phyloP scores from a whole-genome alignment of 2,797 vertebrate genomes.

The Siniperca obscura region DNA sequence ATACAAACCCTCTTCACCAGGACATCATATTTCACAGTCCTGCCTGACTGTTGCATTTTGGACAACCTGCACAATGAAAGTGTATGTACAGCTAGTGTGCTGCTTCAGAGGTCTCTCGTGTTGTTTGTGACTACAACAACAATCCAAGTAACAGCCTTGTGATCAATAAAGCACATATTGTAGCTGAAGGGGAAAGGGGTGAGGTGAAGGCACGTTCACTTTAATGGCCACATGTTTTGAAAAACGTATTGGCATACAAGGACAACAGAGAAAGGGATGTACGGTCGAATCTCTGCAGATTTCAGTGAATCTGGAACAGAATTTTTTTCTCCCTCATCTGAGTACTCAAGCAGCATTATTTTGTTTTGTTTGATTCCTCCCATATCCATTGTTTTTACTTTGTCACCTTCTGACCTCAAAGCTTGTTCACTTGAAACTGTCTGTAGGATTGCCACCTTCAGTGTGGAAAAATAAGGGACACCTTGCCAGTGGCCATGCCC shows the following conservation, averaged over 20 bases:
- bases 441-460: no score
- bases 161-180: slow-evolving; percentile 73
- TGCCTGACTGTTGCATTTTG: slow-evolving; percentile 13
- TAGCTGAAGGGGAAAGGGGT: slow-evolving; percentile 43
- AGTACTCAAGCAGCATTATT: slow-evolving; percentile 7
- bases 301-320: slow-evolving; percentile 8
- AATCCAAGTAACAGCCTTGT: slow-evolving; percentile 60
- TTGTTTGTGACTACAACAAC: slow-evolving; percentile 52
- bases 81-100: not conserved
- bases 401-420: slow-evolving; percentile 30
- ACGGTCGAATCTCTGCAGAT: slow-evolving; percentile 3
- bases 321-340: not conserved
- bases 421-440: not conserved
- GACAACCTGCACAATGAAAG: not conserved
- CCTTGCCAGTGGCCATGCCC: no score
- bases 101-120: slow-evolving; percentile 7
- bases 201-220: slow-evolving; percentile 26
- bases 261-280: slow-evolving; percentile 13
- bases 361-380: slow-evolving; percentile 14
- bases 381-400: not conserved
- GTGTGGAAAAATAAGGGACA: no score
- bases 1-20: not conserved
- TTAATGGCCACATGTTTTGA: slow-evolving; percentile 45
- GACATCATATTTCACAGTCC: not conserved
- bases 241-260: slow-evolving; percentile 25